phyloP scores from a whole-genome alignment of 1,140 invertebrate genomes.

The Cyphomyrmex costatus region DNA sequence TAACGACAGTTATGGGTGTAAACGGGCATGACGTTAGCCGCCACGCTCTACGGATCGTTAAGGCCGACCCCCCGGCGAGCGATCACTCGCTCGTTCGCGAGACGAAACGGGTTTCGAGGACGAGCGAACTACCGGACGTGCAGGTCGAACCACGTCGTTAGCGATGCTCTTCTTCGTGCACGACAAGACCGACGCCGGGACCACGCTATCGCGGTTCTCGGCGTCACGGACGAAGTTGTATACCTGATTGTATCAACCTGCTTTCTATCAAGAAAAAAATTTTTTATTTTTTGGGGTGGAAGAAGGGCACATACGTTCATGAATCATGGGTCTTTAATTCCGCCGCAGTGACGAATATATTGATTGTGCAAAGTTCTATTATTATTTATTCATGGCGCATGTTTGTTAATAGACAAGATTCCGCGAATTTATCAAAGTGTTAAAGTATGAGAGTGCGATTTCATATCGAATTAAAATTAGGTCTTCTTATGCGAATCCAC shows the following conservation, averaged over 20 bases:
- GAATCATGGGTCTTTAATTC: neutral
- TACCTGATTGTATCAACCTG: constrained; percentile 31
- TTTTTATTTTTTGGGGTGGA: neutral
- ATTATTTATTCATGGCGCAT: constrained; percentile 1
- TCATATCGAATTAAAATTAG: constrained; percentile 41
- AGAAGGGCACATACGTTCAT: neutral
- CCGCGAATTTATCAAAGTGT: neutral
- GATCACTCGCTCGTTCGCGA: constrained; percentile 72
- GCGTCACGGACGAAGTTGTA: neutral
- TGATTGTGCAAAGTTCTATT: constrained; percentile 10
- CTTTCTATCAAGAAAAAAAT: constrained; percentile 12
- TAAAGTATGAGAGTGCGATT: neutral
- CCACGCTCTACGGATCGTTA: constrained; percentile 80
- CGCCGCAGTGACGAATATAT: neutral
- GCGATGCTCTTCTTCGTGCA: constrained; percentile 66
- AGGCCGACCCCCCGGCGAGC: constrained; percentile 80
- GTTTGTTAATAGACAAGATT: neutral
- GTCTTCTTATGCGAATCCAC: neutral
- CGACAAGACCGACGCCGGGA: constrained; percentile 47
- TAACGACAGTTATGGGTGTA: constrained; percentile 83
- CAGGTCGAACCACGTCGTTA: constrained; percentile 78
- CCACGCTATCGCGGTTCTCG: constrained; percentile 36
- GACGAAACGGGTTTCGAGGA: constrained; percentile 81
- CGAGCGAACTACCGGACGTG: constrained; percentile 79
- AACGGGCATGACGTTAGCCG: constrained; percentile 79